Evolutionary conservation across 2,797 vertebrate genomes (phyloP).

Genomic region (Anguilla anguilla): DNA sequence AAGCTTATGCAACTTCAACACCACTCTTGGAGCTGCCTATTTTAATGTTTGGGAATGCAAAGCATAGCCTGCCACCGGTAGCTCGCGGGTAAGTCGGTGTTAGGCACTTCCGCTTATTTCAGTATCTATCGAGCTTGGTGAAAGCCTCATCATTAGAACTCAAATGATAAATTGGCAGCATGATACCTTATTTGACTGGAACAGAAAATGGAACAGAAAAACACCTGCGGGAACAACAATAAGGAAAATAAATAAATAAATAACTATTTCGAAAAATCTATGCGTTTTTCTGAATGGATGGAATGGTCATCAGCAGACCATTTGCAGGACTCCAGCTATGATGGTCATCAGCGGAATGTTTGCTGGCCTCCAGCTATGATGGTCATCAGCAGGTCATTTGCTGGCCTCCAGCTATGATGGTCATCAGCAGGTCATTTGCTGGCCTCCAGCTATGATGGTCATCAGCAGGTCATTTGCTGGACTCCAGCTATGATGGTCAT

Average conservation of each 20-base stretch:
- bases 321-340: not conserved
- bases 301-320: not conserved
- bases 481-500: not conserved
- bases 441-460: not conserved
- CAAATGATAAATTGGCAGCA: not conserved
- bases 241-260: not conserved
- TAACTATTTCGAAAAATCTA: not conserved
- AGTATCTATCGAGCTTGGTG: not conserved
- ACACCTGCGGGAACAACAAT: not conserved
- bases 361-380: too few species aligned
- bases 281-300: not conserved
- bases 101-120: not conserved
- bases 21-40: not conserved
- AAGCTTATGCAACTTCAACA: constrained; percentile 51
- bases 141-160: not conserved
- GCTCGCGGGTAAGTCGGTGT: not conserved
- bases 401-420: not conserved
- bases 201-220: not conserved
- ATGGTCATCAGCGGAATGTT: not conserved
- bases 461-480: not conserved
- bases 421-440: not conserved
- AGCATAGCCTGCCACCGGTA: not conserved
- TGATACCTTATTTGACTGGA: not conserved
- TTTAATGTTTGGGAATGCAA: not conserved
- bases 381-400: not conserved